Conservation (phyloP, 2,797 vertebrate genomes). For the Tapirus indicus region DNA sequence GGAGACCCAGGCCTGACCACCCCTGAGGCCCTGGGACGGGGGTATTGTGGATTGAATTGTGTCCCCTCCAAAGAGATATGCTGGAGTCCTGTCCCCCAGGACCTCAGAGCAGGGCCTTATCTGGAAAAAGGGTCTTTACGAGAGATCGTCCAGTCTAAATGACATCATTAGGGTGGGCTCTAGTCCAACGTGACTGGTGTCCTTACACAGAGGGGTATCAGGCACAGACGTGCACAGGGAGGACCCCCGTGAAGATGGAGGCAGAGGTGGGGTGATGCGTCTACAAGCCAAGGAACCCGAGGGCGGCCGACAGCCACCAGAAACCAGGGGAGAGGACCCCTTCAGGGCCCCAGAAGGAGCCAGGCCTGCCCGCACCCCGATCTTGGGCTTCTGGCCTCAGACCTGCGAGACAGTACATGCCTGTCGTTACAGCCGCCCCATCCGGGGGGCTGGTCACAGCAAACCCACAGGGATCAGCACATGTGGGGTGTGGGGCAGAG, state of each 20-base stretch:
- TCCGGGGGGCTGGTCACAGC: background rate
- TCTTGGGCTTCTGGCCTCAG: background rate
- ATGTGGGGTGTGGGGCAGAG: background rate
- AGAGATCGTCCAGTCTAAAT: background rate
- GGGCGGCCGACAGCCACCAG: background rate
- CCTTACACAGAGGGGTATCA: too few species aligned
- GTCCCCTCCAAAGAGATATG: background rate
- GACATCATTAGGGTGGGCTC: background rate
- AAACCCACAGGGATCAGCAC: background rate
- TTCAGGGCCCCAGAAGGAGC: background rate
- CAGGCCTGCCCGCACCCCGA: too few species aligned
- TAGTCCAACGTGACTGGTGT: background rate
- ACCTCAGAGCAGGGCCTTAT: background rate
- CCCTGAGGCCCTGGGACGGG: background rate
- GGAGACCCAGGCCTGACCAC: background rate
- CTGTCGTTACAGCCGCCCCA: accelerated
- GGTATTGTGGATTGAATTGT: background rate
- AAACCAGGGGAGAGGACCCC: background rate
- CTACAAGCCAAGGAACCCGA: background rate
- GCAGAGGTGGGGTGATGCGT: background rate
- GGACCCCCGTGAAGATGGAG: accelerated
- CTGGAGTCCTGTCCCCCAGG: background rate
- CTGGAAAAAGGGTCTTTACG: background rate
- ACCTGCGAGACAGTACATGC: background rate
- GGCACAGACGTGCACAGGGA: accelerated